Evolutionary conservation across 1,140 invertebrate species (phyloP).

Genomic region (Penaeus indicus): DNA sequence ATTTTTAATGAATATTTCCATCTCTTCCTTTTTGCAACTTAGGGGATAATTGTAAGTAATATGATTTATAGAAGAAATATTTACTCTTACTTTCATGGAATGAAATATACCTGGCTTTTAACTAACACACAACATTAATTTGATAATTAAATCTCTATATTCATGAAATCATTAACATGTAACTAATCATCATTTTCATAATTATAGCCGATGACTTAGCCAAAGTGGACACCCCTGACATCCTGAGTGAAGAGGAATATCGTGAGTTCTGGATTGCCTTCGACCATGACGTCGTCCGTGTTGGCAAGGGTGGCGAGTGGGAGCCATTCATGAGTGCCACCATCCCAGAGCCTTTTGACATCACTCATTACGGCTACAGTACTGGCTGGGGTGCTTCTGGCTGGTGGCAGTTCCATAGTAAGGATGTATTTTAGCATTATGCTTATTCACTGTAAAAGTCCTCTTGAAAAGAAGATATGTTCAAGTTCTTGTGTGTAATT

Average conservation of each 20-base stretch:
- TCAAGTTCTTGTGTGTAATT: too few species aligned
- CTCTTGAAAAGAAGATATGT: too few species aligned
- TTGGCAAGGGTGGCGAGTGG: conserved; percentile 62
- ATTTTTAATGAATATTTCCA: too few species aligned
- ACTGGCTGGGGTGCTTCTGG: conserved; percentile 88
- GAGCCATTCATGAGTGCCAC: conserved; percentile 58
- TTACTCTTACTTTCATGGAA: too few species aligned
- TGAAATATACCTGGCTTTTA: too few species aligned
- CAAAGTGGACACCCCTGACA: conserved; percentile 64
- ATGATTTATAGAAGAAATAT: too few species aligned
- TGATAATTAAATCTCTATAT: too few species aligned
- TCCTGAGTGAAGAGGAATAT: conserved; percentile 71
- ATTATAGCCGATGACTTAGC: conserved; percentile 58
- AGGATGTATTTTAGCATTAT: conserved; percentile 12
- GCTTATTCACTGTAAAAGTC: too few species aligned
- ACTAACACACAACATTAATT: too few species aligned
- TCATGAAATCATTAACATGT: background rate
- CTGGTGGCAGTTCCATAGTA: conserved; percentile 82
- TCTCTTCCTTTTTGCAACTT: too few species aligned
- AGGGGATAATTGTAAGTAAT: too few species aligned
- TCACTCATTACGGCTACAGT: conserved; percentile 83
- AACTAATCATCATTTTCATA: background rate
- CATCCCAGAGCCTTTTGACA: conserved; percentile 78
- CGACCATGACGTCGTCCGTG: conserved; percentile 74
- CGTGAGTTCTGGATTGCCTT: conserved; percentile 87